phyloP scores from a whole-genome alignment of 1,140 invertebrate species.

The Drosophila willistoni region DNA sequence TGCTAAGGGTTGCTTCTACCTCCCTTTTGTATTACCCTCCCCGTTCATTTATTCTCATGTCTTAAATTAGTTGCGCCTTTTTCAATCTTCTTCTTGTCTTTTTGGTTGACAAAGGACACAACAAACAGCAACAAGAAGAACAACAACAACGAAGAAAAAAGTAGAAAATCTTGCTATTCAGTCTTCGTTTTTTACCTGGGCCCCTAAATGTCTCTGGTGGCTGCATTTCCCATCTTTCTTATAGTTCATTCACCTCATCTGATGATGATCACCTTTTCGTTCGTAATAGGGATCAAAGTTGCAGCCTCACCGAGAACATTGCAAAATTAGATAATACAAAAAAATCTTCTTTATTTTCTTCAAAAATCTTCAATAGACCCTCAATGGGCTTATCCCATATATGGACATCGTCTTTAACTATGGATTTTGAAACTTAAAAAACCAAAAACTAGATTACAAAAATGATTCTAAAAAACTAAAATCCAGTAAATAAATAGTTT shows the following conservation, averaged over 20 bases:
- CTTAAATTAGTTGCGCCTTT: constrained; percentile 55
- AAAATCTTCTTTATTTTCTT: constrained; percentile 16
- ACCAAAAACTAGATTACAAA: background rate
- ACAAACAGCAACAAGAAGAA: constrained; percentile 23
- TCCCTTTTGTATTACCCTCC: constrained; percentile 18
- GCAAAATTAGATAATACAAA: constrained; percentile 17
- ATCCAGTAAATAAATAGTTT: background rate
- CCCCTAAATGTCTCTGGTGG: background rate
- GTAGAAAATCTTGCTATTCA: background rate
- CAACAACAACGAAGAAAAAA: constrained; percentile 8
- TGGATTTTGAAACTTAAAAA: too few relatives aligned
- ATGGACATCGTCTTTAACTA: too few relatives aligned
- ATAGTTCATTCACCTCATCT: constrained; percentile 60
- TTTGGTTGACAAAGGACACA: constrained; percentile 46
- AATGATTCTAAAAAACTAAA: background rate
- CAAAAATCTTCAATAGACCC: too few relatives aligned
- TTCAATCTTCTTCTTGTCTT: constrained; percentile 35
- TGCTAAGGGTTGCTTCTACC: constrained; percentile 40
- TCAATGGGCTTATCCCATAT: too few relatives aligned
- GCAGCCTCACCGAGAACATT: constrained; percentile 5
- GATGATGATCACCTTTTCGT: background rate
- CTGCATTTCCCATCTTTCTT: constrained; percentile 44
- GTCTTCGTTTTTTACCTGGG: constrained; percentile 53
- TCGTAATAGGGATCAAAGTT: constrained; percentile 21
- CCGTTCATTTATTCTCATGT: constrained; percentile 46